Base-by-base conservation (phyloP, 1,140 invertebrate species). In the Chlorops oryzae region DNA sequence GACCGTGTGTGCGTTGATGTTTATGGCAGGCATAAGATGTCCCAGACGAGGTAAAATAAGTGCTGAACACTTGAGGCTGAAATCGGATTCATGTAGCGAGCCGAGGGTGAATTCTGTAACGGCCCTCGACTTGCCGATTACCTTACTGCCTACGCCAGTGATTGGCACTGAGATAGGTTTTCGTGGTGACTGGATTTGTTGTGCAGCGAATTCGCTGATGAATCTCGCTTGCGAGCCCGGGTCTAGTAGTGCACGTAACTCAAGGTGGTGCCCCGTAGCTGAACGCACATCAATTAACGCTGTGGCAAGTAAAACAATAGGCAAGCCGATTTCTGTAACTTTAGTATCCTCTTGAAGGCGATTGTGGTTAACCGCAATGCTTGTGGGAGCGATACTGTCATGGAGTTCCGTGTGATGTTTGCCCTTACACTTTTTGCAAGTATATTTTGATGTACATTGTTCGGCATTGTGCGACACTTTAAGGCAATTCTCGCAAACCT, bases 191-290 rank as follows among this genome's bases (percentile, higher is more conserved):
- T 47, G 18, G 12, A 47, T 21, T 24, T 47, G 34, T 38, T 47
- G 34, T 20, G 20, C 32, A 5, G 45, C 45, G 37, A 35, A 47
- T 17, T 47, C 45, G 15, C 45, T 47, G 21, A 47, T 47, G 15
- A 47, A 47, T 7, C 28, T 20, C 2, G 45, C 45, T 13, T 47
- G 32, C 13, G 45, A 47, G 13, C 45, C 45, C 17, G 5, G 34
- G 45, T 47, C 45, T 20, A 37, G 17, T 2, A 47, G 45, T 13
- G 45, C 15, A 12, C 45, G 32, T n/a, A n/a, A n/a, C n/a, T n/a
- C n/a, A n/a, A n/a, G n/a, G n/a, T n/a, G n/a, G n/a, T n/a, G n/a
- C n/a, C n/a, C n/a, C n/a, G n/a, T n/a, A n/a, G n/a, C n/a, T n/a
- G n/a, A n/a, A n/a, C n/a, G n/a, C n/a, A n/a, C n/a, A n/a, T n/a